phyloP scores from a whole-genome alignment of 2,113 vertebrate genomes.

The Natator depressus region DNA sequence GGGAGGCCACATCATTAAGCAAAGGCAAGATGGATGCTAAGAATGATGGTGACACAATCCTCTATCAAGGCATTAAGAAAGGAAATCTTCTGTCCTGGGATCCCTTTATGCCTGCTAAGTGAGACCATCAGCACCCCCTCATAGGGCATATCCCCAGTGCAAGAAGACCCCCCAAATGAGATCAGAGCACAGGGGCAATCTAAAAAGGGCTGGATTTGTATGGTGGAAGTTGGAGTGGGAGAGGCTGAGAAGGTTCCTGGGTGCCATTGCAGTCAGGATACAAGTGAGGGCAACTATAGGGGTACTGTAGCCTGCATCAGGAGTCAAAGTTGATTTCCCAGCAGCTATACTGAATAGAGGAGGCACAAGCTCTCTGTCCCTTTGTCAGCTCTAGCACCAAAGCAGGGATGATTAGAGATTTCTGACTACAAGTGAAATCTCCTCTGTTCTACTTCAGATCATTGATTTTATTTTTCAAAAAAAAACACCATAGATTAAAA shows the following conservation, averaged over 20 bases:
- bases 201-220: background rate
- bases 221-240: background rate
- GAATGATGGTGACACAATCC: background rate
- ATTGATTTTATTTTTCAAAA: no score
- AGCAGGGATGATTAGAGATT: background rate
- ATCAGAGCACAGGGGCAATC: background rate
- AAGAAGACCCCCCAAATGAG: background rate
- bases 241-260: background rate
- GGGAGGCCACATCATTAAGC: background rate
- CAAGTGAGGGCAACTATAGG: background rate
- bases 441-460: background rate
- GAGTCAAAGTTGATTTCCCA: background rate
- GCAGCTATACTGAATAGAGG: background rate
- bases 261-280: background rate
- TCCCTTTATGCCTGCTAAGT: background rate
- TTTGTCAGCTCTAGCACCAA: background rate
- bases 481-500: background rate
- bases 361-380: background rate
- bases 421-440: background rate
- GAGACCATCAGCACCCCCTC: background rate
- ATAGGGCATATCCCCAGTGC: no score
- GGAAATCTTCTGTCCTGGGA: background rate
- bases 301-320: background rate
- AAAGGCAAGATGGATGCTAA: background rate
- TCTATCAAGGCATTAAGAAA: background rate